A percentile compares a stretch with the other conserved stretches of the same genome.
Evolutionary conservation across 35 echinoderm and acorn worm species (phyloP).

Genomic region (Nesometra sesokonis): DNA sequence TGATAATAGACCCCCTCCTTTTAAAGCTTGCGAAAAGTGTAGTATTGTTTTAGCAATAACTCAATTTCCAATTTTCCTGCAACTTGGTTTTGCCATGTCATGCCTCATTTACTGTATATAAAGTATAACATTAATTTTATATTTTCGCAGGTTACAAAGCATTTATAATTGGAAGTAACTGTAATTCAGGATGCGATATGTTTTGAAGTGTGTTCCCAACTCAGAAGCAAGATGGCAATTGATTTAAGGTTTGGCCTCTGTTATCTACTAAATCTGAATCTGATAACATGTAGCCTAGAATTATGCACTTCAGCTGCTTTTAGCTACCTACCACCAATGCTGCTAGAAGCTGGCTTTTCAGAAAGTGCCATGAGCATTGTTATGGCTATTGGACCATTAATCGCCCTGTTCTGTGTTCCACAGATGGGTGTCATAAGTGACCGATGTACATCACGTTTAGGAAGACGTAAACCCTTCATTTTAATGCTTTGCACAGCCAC

Average conservation of each 20-base stretch:
- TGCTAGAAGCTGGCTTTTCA: constrained; percentile 77
- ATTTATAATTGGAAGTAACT: no score
- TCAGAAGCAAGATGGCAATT: not conserved
- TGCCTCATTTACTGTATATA: no score
- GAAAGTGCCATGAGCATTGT: constrained; percentile 86
- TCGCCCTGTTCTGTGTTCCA: constrained; percentile 70
- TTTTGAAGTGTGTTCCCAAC: no score
- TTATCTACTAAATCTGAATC: constrained; percentile 49
- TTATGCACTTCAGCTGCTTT: constrained; percentile 89
- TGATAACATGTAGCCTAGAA: constrained; percentile 82
- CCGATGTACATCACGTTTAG: constrained; percentile 69
- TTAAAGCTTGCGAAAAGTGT: no score
- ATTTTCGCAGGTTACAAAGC: no score
- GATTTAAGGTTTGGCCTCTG: constrained; percentile 23
- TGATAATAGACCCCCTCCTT: no score
- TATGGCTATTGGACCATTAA: constrained; percentile 71
- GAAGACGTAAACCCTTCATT: constrained; percentile 71
- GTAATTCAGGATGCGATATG: no score
- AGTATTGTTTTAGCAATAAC: no score
- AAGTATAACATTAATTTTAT: no score
- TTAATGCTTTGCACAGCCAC: constrained; percentile 14
- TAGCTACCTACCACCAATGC: constrained; percentile 86
- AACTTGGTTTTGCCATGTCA: no score
- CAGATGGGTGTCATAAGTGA: constrained; percentile 70
- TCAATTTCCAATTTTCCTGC: no score